Evolutionary conservation across 2,797 vertebrate genomes (phyloP).

Genomic region (Myotis planiceps): DNA sequence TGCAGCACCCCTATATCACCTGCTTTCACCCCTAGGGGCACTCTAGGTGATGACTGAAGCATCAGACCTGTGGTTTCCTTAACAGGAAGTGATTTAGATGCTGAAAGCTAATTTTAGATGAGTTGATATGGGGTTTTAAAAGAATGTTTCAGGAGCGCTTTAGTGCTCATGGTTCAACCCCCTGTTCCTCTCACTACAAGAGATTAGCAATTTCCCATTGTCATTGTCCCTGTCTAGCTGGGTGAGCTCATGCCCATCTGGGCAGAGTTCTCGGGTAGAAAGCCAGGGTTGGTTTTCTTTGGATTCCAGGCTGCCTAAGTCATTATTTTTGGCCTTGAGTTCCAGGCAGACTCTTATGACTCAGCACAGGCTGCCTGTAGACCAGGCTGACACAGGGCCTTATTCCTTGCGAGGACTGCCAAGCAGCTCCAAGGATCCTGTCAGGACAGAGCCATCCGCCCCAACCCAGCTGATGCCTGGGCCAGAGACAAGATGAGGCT

Average conservation of each 20-base stretch:
- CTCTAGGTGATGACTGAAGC: constrained; percentile 59
- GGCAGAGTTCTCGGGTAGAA: constrained; percentile 33
- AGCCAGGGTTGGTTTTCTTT: constrained; percentile 62
- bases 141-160: constrained; percentile 69
- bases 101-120: constrained; percentile 76
- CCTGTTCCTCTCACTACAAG: neutral
- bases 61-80: constrained; percentile 65
- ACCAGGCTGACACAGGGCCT: neutral
- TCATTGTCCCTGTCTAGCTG: constrained; percentile 50
- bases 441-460: neutral
- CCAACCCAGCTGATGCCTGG: neutral
- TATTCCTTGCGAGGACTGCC: neutral
- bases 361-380: constrained; percentile 48
- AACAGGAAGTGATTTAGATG: constrained; percentile 77
- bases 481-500: neutral
- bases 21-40: neutral
- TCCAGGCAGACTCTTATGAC: constrained; percentile 62
- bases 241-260: constrained; percentile 62
- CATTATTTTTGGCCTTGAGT: constrained; percentile 50
- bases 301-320: constrained; percentile 65
- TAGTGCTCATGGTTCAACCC: constrained; percentile 54
- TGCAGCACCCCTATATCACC: neutral
- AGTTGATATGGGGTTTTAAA: constrained; percentile 77
- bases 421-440: neutral
- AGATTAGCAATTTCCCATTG: constrained; percentile 42